Percentiles rank a stretch among this genome's conserved stretches.
Evolutionary conservation across 2,888 invertebrate genomes (phyloP).

Genomic region (Microplitis manilae): DNA sequence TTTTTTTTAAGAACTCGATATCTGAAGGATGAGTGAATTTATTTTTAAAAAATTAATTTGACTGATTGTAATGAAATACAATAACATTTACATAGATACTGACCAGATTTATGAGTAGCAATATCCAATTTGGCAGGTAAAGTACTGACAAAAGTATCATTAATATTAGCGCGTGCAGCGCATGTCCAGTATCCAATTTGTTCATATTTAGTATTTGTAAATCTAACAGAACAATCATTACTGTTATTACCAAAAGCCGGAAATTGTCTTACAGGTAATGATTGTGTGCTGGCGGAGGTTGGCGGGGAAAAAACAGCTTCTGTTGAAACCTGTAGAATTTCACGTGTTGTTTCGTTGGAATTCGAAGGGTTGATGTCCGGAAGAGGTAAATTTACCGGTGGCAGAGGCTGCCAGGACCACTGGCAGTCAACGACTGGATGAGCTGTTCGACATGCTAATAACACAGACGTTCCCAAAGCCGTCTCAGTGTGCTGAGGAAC

Average conservation of each 20-base stretch:
- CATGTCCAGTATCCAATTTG: slow-evolving; percentile 70
- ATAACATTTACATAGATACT: too few species aligned
- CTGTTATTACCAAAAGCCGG: slow-evolving; percentile 68
- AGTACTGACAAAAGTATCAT: slow-evolving; percentile 64
- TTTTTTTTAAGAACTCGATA: too few species aligned
- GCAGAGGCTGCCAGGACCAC: slow-evolving; percentile 68
- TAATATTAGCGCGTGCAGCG: slow-evolving; percentile 62
- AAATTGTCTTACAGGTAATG: slow-evolving; percentile 65
- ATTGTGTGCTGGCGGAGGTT: slow-evolving; percentile 54
- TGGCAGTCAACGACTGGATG: slow-evolving; percentile 66
- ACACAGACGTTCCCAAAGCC: slow-evolving; percentile 63
- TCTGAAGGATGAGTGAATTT: background rate
- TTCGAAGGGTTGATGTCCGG: slow-evolving; percentile 58
- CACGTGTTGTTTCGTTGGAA: slow-evolving; percentile 39
- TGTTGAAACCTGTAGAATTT: slow-evolving; percentile 3
- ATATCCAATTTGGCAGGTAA: slow-evolving; percentile 66
- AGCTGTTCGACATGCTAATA: slow-evolving; percentile 64
- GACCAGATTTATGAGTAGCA: slow-evolving; percentile 59
- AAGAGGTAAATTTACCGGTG: slow-evolving; percentile 64
- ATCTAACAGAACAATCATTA: slow-evolving; percentile 69
- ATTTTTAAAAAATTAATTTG: background rate
- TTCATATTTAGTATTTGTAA: slow-evolving; percentile 66
- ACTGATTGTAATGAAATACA: background rate
- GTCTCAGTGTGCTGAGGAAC: slow-evolving; percentile 63
- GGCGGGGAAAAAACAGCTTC: slow-evolving; percentile 50